phyloP scores from a whole-genome alignment of 64 coral and sea anemone species.

The Montipora cactus region DNA sequence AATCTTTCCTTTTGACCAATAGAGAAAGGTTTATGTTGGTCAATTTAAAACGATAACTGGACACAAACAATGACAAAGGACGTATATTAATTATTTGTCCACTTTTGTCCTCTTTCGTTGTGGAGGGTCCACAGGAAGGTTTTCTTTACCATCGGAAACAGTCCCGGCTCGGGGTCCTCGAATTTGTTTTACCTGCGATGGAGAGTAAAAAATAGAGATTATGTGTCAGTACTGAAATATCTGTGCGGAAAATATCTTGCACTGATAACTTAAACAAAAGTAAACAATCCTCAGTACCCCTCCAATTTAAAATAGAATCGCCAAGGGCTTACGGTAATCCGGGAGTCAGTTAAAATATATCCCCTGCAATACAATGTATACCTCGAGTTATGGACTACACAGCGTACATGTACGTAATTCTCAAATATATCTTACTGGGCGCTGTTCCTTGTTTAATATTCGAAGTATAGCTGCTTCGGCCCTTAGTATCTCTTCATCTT shows the following conservation, averaged over 20 bases:
- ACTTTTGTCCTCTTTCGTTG: neutral
- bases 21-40: too few species aligned
- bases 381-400: neutral
- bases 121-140: neutral
- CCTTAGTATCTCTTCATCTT: conserved; percentile 6
- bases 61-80: too few species aligned
- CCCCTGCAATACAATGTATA: too few species aligned
- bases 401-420: neutral
- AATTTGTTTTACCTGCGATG: neutral
- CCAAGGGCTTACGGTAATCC: neutral
- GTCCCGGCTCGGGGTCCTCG: neutral
- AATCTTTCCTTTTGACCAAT: too few species aligned
- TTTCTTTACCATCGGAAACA: neutral
- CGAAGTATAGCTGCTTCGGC: neutral
- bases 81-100: too few species aligned
- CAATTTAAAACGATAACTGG: too few species aligned
- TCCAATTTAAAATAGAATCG: neutral
- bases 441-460: neutral
- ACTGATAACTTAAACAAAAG: neutral
- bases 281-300: neutral
- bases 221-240: neutral
- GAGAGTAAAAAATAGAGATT: neutral
- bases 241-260: neutral
- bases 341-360: neutral
- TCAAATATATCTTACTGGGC: neutral